Evolutionary conservation across 2,888 invertebrate genomes (phyloP).

Genomic region (Cyrtodaria siliqua): DNA sequence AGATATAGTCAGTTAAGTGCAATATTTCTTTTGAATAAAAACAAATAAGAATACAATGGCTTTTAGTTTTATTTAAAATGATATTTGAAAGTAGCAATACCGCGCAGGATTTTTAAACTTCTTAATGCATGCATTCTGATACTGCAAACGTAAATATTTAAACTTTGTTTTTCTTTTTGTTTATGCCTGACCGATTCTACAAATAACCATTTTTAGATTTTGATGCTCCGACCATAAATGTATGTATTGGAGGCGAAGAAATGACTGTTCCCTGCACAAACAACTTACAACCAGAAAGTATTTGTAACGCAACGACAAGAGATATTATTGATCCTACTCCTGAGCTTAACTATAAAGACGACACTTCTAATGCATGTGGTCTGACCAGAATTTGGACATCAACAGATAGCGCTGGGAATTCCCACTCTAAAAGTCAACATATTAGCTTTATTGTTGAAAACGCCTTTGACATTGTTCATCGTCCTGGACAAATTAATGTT

Average conservation of each 20-base stretch:
- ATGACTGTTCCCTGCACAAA: constrained; percentile 12
- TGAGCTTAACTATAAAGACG: constrained; percentile 2
- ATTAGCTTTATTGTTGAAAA: background rate
- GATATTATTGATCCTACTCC: constrained; percentile 20
- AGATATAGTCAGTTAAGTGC: too few species aligned
- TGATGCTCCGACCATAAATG: too few species aligned
- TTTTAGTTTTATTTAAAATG: too few species aligned
- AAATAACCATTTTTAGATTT: too few species aligned
- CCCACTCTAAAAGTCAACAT: constrained; percentile 2
- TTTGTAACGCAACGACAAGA: constrained; percentile 16
- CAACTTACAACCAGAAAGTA: constrained; percentile 10
- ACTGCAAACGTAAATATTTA: too few species aligned
- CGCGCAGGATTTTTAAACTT: too few species aligned
- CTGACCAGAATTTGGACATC: constrained; percentile 33
- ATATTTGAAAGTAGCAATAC: too few species aligned
- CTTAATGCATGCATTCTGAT: too few species aligned
- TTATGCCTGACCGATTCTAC: too few species aligned
- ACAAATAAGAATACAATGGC: background rate
- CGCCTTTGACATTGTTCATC: background rate
- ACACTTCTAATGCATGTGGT: constrained; percentile 4
- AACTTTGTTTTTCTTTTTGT: too few species aligned
- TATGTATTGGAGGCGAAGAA: too few species aligned
- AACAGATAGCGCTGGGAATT: constrained; percentile 27
- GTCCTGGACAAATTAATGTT: constrained; percentile 8
- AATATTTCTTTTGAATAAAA: too few species aligned